phyloP scores from a whole-genome alignment of 1,140 invertebrate species.

The Platorchestia sp. region DNA sequence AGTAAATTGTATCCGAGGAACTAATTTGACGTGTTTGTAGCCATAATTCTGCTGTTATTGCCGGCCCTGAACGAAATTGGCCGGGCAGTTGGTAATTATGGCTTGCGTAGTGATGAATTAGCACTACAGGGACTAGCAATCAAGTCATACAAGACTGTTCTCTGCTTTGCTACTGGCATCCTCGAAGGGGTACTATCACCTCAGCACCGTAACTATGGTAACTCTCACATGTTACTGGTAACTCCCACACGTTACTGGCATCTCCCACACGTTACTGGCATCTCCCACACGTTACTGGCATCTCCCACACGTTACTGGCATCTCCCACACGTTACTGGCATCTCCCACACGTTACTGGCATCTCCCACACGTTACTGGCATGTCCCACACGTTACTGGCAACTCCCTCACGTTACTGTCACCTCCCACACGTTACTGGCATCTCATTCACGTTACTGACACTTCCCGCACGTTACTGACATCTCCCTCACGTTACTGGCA shows the following conservation, averaged over 20 bases:
- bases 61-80: not conserved
- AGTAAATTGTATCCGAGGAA: not conserved
- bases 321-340: not conserved
- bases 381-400: not conserved
- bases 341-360: not conserved
- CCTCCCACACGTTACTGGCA: not conserved
- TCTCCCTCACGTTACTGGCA: not conserved
- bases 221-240: not conserved
- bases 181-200: not conserved
- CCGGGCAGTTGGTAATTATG: not conserved
- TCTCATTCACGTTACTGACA: not conserved
- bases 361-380: not conserved
- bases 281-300: not conserved
- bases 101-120: not conserved
- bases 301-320: not conserved
- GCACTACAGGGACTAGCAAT: not conserved
- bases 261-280: not conserved
- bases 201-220: not conserved
- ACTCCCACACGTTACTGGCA: not conserved
- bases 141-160: not conserved
- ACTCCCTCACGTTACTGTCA: not conserved
- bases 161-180: not conserved
- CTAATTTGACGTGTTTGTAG: slow-evolving; percentile 30
- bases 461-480: not conserved
- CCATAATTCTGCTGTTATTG: slow-evolving; percentile 31